Conservation (phyloP, 2,888 invertebrate species). For the Drosophila quinaria region DNA sequence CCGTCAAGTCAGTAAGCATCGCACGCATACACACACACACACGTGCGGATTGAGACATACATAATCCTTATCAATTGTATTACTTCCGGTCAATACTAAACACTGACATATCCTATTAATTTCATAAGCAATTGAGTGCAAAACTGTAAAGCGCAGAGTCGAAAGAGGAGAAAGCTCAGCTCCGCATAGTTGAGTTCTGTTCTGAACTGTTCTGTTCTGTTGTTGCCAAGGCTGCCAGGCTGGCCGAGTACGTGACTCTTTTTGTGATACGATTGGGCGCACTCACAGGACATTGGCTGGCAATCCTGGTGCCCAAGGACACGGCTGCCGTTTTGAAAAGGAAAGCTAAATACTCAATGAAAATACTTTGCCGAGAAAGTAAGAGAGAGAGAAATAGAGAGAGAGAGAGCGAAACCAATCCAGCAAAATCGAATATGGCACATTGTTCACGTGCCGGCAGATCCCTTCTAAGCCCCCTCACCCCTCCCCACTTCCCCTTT, state of each 20-base stretch:
- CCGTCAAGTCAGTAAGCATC: constrained; percentile 47
- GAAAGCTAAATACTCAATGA: constrained; percentile 48
- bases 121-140: constrained; percentile 82
- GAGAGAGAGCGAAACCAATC: constrained; percentile 34
- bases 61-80: constrained; percentile 82
- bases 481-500: too few relatives aligned
- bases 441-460: constrained; percentile 74
- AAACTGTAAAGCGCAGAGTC: constrained; percentile 75
- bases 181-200: constrained; percentile 7
- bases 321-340: constrained; percentile 26
- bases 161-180: constrained; percentile 8
- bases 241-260: constrained; percentile 73
- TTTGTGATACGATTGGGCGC: constrained; percentile 73
- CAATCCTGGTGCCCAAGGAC: constrained; percentile 28
- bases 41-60: constrained; percentile 39
- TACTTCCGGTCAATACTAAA: constrained; percentile 82
- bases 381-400: too few relatives aligned
- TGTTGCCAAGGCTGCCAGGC: constrained; percentile 7
- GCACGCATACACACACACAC: constrained; percentile 50
- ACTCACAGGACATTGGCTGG: constrained; percentile 66
- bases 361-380: constrained; percentile 29
- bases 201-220: background rate
- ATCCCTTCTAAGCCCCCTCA: background rate
- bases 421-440: constrained; percentile 67
- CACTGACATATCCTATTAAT: constrained; percentile 82